Percentiles rank a stretch among this genome's conserved stretches.
Evolutionary conservation across 1,140 invertebrate genomes (phyloP).

Genomic region (Rhynchophorus ferrugineus): DNA sequence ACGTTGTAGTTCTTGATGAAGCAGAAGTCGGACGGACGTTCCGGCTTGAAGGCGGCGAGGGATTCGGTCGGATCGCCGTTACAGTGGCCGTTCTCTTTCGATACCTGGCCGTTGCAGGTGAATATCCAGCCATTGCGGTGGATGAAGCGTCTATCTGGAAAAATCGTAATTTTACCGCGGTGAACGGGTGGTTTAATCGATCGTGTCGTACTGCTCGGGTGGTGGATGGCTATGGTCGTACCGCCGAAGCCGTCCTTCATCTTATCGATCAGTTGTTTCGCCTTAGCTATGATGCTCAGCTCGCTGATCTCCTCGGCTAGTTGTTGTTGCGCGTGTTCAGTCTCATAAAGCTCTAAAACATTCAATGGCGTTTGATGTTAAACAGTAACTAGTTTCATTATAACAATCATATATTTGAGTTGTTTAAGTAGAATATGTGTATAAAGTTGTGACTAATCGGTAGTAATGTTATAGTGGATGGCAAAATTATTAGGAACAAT

Average conservation of each 20-base stretch:
- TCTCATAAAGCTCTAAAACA: conserved; percentile 19
- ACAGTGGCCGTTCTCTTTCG: conserved; percentile 18
- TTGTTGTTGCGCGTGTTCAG: conserved; percentile 18
- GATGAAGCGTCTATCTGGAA: conserved; percentile 15
- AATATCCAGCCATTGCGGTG: conserved; percentile 18
- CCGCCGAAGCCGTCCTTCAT: conserved; percentile 20
- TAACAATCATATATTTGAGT: too few species aligned
- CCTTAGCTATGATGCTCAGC: conserved; percentile 6
- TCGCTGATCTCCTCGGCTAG: conserved; percentile 11
- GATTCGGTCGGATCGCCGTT: conserved; percentile 16
- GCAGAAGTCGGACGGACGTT: conserved; percentile 9
- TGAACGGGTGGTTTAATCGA: too few species aligned
- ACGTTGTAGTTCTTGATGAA: conserved; percentile 15
- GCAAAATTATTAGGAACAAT: too few species aligned
- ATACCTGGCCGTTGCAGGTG: conserved; percentile 15
- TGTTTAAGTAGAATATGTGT: too few species aligned
- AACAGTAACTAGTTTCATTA: too few species aligned
- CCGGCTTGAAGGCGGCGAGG: conserved; percentile 12
- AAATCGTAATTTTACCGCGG: not conserved
- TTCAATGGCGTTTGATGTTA: too few species aligned
- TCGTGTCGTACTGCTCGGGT: too few species aligned
- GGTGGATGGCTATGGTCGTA: conserved; percentile 14
- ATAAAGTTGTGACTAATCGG: too few species aligned
- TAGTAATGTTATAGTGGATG: too few species aligned
- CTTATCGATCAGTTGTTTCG: conserved; percentile 15